Percentiles rank a stretch among this genome's conserved stretches.
phyloP scores from a whole-genome alignment of 1,140 invertebrate species.

The Euwallacea fornicatus region DNA sequence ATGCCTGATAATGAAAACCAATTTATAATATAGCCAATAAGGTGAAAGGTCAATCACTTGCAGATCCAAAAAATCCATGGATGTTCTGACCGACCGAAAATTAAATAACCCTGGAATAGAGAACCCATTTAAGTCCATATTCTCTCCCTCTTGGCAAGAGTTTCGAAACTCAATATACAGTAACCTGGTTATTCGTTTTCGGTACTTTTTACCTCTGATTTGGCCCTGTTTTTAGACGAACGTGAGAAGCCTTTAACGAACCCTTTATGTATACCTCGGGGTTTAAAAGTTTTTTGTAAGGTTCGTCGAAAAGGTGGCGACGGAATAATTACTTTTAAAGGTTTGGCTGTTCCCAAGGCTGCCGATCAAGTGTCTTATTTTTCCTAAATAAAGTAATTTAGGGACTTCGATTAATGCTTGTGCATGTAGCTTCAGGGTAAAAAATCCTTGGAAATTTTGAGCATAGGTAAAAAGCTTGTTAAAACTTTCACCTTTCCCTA shows the following conservation, averaged over 20 bases:
- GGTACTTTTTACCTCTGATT: slow-evolving; percentile 22
- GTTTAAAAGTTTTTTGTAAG: slow-evolving; percentile 4
- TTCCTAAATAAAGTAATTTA: too few relatives aligned
- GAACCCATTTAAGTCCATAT: slow-evolving; percentile 7
- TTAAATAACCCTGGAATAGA: not conserved
- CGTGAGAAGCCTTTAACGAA: slow-evolving; percentile 21
- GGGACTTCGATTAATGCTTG: not conserved
- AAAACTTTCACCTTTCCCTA: slow-evolving; percentile 14
- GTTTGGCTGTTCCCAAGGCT: not conserved
- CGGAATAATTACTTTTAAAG: not conserved
- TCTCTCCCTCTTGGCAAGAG: slow-evolving; percentile 11
- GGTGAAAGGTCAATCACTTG: too few relatives aligned
- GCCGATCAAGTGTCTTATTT: too few relatives aligned
- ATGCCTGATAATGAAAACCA: too few relatives aligned
- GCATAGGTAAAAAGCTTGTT: slow-evolving; percentile 21
- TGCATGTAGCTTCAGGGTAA: not conserved
- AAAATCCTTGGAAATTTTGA: not conserved
- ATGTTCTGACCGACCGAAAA: not conserved
- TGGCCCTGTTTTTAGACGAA: slow-evolving; percentile 2
- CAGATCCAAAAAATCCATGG: too few relatives aligned
- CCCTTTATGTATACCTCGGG: slow-evolving; percentile 3
- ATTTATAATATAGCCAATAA: too few relatives aligned
- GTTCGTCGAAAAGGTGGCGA: not conserved
- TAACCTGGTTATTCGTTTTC: slow-evolving; percentile 12
- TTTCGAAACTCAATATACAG: slow-evolving; percentile 10